Evolutionary conservation across 2,888 invertebrate species (phyloP).

Genomic region (Thecophora atra): DNA sequence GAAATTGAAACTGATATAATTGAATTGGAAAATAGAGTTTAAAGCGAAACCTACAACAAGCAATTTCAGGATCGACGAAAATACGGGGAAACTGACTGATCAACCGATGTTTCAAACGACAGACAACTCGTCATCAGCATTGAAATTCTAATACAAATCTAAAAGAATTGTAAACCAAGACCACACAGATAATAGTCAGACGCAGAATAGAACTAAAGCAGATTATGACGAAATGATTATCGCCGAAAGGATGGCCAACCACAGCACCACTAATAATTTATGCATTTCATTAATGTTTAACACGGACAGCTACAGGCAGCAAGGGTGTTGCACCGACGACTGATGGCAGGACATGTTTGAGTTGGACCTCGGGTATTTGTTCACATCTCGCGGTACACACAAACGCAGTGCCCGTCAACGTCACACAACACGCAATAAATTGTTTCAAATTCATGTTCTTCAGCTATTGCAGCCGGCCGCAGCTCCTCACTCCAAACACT

Average conservation of each 20-base stretch:
- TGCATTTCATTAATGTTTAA: conserved; percentile 8
- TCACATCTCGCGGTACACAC: neutral
- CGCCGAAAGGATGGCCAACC: conserved; percentile 1
- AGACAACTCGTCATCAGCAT: no score
- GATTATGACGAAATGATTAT: neutral
- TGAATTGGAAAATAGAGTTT: no score
- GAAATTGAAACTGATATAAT: no score
- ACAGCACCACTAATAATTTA: neutral
- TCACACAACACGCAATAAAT: neutral
- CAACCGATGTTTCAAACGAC: no score
- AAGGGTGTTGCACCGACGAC: neutral
- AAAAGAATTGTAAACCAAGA: no score
- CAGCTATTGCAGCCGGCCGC: neutral
- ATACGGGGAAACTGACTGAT: no score
- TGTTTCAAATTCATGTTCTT: neutral
- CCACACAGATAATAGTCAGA: no score
- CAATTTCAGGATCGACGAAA: no score
- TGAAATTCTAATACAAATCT: no score
- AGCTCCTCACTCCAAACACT: neutral
- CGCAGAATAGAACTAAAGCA: no score
- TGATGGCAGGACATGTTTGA: neutral
- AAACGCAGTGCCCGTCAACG: neutral
- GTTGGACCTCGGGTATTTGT: neutral
- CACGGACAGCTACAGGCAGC: neutral
- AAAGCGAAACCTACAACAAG: no score